Percentiles rank a stretch among this genome's conserved stretches.
These are phyloP conservation scores for Sminthurinus aureus DNA, from an alignment of 2,888 invertebrate genomes.

Conservation along the genomic window DNA sequence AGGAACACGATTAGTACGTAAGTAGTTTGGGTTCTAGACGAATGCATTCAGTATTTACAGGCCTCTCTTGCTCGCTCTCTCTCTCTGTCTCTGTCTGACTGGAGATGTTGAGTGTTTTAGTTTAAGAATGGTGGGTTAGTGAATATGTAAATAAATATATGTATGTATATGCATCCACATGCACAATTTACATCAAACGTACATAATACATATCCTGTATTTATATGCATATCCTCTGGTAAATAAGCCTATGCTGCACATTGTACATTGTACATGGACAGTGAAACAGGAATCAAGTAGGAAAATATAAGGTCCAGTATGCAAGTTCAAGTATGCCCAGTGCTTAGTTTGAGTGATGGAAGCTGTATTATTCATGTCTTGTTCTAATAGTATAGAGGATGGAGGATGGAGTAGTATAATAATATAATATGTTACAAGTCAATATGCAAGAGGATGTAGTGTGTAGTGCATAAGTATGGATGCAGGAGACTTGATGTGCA, in stretches of 20 bases:
- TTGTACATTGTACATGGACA: too few relatives aligned
- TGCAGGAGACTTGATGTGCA: background rate
- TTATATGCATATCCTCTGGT: background rate
- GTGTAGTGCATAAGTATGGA: background rate
- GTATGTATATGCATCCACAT: background rate
- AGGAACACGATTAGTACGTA: conserved; percentile 7
- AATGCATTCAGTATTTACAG: conserved; percentile 7
- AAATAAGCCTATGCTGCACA: background rate
- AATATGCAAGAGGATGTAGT: background rate
- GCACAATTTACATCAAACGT: too few relatives aligned
- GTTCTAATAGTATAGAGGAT: background rate
- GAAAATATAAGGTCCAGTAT: background rate
- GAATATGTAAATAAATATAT: background rate
- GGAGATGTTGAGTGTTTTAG: conserved; percentile 15
- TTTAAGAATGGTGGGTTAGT: background rate
- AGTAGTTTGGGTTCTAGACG: conserved; percentile 17
- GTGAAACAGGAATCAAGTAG: background rate
- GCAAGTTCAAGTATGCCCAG: background rate
- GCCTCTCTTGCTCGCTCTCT: background rate
- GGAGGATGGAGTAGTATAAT: background rate
- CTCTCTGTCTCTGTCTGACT: background rate
- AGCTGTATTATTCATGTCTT: background rate
- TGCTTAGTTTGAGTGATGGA: background rate
- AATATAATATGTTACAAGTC: background rate
- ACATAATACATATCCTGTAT: background rate